Conservation (phyloP, 2,888 invertebrate species). For the Athalia rosae region DNA sequence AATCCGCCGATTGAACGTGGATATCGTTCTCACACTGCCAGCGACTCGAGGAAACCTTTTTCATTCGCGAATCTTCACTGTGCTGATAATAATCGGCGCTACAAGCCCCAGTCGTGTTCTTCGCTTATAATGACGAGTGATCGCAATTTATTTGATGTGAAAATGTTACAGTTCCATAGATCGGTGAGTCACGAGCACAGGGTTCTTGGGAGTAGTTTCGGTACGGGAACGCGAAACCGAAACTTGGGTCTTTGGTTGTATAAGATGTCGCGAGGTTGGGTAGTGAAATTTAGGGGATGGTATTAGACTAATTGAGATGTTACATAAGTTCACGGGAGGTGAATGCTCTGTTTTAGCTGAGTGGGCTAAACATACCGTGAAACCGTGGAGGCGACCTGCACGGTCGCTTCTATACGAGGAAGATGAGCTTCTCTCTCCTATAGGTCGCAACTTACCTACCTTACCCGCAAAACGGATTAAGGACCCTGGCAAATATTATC, state of each 20-base stretch:
- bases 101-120: too few species aligned
- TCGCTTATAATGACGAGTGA: too few species aligned
- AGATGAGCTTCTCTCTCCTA: conserved; percentile 21
- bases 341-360: conserved; percentile 49
- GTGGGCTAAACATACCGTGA: conserved; percentile 15
- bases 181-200: not conserved
- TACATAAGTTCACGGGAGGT: conserved; percentile 42
- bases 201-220: not conserved
- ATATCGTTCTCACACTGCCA: too few species aligned
- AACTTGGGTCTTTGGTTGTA: not conserved
- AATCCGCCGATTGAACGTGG: conserved; percentile 45
- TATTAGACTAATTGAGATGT: conserved; percentile 42
- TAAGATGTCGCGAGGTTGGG: not conserved
- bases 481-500: conserved; percentile 67
- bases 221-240: too few species aligned
- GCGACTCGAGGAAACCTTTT: too few species aligned
- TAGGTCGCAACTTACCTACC: conserved; percentile 19
- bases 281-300: not conserved
- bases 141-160: not conserved
- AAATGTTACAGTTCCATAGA: not conserved
- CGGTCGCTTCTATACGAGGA: not conserved
- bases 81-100: too few species aligned
- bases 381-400: conserved; percentile 9
- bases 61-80: too few species aligned
- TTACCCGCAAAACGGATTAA: conserved; percentile 58